A percentile compares a stretch with the other conserved stretches of the same genome.
phyloP scores from a whole-genome alignment of 2,797 vertebrate genomes.

The Coracias cyanogaster region DNA sequence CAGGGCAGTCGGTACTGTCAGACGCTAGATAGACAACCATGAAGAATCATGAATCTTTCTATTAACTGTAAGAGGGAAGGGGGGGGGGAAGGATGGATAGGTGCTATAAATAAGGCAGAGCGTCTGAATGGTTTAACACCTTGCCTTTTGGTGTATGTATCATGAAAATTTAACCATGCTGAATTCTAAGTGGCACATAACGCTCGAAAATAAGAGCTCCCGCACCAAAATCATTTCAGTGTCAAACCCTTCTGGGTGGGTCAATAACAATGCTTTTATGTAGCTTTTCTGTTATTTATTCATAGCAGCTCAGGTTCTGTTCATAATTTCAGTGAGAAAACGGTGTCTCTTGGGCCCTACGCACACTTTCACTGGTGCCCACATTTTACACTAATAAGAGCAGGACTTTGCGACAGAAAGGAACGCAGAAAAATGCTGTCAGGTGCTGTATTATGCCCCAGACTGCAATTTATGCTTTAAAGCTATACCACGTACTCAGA shows the following conservation, averaged over 20 bases:
- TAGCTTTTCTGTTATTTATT: slow-evolving; percentile 30
- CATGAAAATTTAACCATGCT: slow-evolving; percentile 71
- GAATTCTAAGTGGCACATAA: slow-evolving; percentile 2
- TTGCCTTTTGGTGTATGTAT: slow-evolving; percentile 69
- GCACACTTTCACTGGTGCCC: background rate
- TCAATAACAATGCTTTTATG: slow-evolving; percentile 10
- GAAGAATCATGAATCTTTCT: slow-evolving; percentile 97
- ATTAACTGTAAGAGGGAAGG: slow-evolving; percentile 88
- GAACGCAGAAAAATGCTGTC: background rate
- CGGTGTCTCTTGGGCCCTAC: background rate
- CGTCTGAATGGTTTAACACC: slow-evolving; percentile 76
- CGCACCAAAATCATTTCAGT: background rate
- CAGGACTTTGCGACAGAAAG: background rate
- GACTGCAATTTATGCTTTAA: background rate
- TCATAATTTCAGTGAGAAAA: slow-evolving; percentile 30
- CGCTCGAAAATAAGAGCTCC: background rate
- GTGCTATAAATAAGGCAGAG: slow-evolving; percentile 82
- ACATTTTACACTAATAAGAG: background rate
- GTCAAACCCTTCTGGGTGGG: slow-evolving; percentile 10
- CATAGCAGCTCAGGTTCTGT: background rate
- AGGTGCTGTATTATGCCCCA: background rate
- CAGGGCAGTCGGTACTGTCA: slow-evolving; percentile 93
- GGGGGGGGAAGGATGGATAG: slow-evolving; percentile 68
- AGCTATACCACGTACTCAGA: background rate
- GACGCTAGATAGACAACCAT: slow-evolving; percentile 94